phyloP scores from a whole-genome alignment of 1,140 invertebrate genomes.

The Drosophila sechellia region DNA sequence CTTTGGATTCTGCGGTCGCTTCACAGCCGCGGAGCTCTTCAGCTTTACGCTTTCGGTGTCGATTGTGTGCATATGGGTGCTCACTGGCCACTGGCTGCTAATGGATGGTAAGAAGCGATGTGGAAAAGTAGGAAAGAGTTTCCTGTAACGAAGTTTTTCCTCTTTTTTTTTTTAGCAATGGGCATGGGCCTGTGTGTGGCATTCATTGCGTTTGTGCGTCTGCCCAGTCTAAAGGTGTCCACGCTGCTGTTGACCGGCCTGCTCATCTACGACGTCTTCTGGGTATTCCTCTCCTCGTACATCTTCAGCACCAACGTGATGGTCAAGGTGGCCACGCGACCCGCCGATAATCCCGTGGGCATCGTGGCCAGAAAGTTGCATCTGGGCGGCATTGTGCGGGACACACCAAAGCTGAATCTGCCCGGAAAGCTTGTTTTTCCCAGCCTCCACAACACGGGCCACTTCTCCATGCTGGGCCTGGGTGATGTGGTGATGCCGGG shows the following conservation, averaged over 20 bases:
- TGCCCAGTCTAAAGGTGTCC: slow-evolving; percentile 98
- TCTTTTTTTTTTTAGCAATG: slow-evolving; percentile 88
- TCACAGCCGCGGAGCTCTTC: slow-evolving; percentile 96
- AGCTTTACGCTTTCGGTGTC: slow-evolving; percentile 96
- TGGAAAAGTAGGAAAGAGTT: background rate
- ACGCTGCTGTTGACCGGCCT: slow-evolving; percentile 96
- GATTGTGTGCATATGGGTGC: slow-evolving; percentile 98
- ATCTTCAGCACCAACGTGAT: slow-evolving; percentile 99
- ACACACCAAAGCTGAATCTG: slow-evolving; percentile 96
- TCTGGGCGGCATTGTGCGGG: slow-evolving; percentile 92
- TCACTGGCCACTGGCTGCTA: slow-evolving; percentile 98
- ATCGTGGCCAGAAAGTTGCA: slow-evolving; percentile 96
- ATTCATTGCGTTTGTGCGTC: slow-evolving; percentile 97
- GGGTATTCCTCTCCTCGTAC: slow-evolving; percentile 99
- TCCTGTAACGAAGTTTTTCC: background rate
- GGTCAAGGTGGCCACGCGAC: slow-evolving; percentile 95
- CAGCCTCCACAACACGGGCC: slow-evolving; percentile 96
- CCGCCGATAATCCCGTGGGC: slow-evolving; percentile 98
- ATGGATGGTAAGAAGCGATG: slow-evolving; percentile 92
- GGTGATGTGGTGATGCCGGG: slow-evolving; percentile 99
- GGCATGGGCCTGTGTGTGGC: slow-evolving; percentile 99
- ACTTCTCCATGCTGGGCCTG: slow-evolving; percentile 98
- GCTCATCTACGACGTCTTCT: slow-evolving; percentile 98
- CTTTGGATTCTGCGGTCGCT: slow-evolving; percentile 94
- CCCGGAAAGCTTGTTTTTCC: slow-evolving; percentile 99